Base-by-base conservation (phyloP, 2,113 vertebrate species). In the Bubalus kerabau region DNA sequence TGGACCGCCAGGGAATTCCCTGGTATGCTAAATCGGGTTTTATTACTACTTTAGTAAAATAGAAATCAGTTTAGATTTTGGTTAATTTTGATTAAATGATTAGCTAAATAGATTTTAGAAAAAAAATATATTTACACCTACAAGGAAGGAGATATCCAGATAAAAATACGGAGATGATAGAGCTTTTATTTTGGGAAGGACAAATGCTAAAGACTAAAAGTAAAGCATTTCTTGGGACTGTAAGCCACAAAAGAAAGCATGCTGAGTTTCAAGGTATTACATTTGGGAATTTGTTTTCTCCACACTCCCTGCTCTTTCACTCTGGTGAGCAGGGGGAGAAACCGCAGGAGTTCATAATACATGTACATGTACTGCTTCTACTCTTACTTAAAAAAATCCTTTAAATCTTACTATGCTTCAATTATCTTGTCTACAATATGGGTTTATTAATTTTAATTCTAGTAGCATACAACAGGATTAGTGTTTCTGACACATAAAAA, bases 151-250 rank as follows among this genome's bases (percentile, higher is more conserved):
- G 48, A 14, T 88, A 89, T 8, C 13, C 21, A 16, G 26, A 81
- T 67, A 87, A 94, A 96, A 97, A 84, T 59, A 59, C 14, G 84
- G 88, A 94, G 87, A 56, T 52, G 87, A 91, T 15, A 93, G 74
- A 71, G 23, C 23, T 95, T 96, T 95, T 86, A 50, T 89, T 92
- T 92, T 74, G 86, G 85, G 14, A 96, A 30, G 24, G 46, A 95
- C 95, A 59, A 11, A 60, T 5, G 52, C 40, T 85, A 87, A 62
- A 90, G 82, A 84, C 62, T 59, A 67, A 88, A 56, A 67, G 57
- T 54, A 16, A 76, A 94, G 30, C 50, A 32, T 74, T 90, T 50
- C 50, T 74, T 95, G 50, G n/a, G 46, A 28, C 54, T 82, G 0
- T 64, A 64, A 95, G 83, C 56, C 43, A 92, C 48, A 81, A 90